Percentiles rank a stretch among this genome's conserved stretches.
Conservation (phyloP, 2,797 vertebrate species). For the Labeo calbasu region DNA sequence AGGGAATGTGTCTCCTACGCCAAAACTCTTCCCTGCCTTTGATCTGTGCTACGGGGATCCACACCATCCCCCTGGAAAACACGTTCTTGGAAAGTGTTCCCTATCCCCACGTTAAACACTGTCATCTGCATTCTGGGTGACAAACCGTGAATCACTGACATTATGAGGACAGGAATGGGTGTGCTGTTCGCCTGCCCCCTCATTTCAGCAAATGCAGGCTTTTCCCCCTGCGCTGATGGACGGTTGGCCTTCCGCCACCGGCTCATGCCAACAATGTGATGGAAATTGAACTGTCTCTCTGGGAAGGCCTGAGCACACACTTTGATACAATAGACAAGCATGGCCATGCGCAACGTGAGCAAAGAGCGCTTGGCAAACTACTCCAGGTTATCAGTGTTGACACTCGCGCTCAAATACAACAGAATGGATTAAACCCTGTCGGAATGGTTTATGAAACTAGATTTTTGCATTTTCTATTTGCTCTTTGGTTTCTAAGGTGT, state of each 20-base stretch:
- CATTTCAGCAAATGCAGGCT: slow-evolving; percentile 48
- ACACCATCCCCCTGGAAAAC: slow-evolving; percentile 30
- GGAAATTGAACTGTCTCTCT: slow-evolving; percentile 49
- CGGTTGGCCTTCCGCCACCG: slow-evolving; percentile 47
- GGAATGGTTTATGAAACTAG: slow-evolving; percentile 49
- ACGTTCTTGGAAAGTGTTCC: slow-evolving; percentile 37
- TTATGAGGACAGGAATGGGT: slow-evolving; percentile 39
- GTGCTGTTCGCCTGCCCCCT: slow-evolving; percentile 41
- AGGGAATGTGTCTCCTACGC: slow-evolving; percentile 31
- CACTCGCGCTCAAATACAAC: slow-evolving; percentile 48
- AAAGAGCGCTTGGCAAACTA: slow-evolving; percentile 22
- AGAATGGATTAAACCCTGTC: background rate
- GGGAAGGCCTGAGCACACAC: slow-evolving; percentile 48
- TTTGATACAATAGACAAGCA: slow-evolving; percentile 67
- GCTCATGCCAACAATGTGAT: slow-evolving; percentile 49
- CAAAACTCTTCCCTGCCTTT: slow-evolving; percentile 47
- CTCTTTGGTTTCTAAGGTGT: background rate
- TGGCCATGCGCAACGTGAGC: slow-evolving; percentile 60
- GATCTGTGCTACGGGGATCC: slow-evolving; percentile 45
- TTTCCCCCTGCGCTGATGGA: slow-evolving; percentile 47
- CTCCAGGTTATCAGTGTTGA: slow-evolving; percentile 29
- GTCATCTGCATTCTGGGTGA: slow-evolving; percentile 28
- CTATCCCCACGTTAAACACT: slow-evolving; percentile 19
- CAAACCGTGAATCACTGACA: slow-evolving; percentile 39
- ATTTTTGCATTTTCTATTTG: background rate